Base-by-base conservation (phyloP, 2,797 vertebrate genomes). In the Lophius americanus region DNA sequence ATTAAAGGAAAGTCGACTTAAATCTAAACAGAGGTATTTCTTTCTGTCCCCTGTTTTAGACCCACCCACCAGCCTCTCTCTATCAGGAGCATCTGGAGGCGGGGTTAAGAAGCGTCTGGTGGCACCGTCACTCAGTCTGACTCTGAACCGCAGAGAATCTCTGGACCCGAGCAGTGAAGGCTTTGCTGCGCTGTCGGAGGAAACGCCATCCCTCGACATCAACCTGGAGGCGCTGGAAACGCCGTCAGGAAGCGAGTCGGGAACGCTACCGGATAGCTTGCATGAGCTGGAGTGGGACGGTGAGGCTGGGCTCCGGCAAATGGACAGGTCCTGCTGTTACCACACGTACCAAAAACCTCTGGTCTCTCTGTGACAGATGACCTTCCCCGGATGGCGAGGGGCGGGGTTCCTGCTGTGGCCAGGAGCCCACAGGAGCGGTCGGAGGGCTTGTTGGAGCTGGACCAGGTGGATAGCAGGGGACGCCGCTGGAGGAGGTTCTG, bases 221-320 rank as follows among this genome's bases (percentile, higher is more conserved):
- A 91, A 95, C 58, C 60, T 96, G 56, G 95, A 96, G 0, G 94
- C 92, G 0, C 65, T 96, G 88, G 95, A 96, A 70, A 96, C 94
- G 0, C 96, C 95, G 0, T 95, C 93, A 0, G 95, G 92, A 82
- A 96, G 94, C 0, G 95, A 96, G 81, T 88, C 93, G 0, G 92
- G 92, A 44, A 94, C 92, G 4, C 90, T 92, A 60, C 89, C 91
- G 0, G 92, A 91, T 70, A 73, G 90, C 14, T 81, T 68, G 50
- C 84, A 93, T 0, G 92, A 95, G 7, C 92, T 95, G 60, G 94
- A 96, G 76, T 95, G 95, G 95, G 95, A 96, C 44, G 95, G 95
- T 96, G 77, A 81, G 83, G 23, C 46, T 2, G 10, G 5, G 7
- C 42, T 42, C 32, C 14, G 5, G 44, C 14, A 12, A 12, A 11